These are phyloP conservation scores for Phyto melanocephala DNA, from an alignment of 2,888 invertebrate species.

Conservation along the genomic window DNA sequence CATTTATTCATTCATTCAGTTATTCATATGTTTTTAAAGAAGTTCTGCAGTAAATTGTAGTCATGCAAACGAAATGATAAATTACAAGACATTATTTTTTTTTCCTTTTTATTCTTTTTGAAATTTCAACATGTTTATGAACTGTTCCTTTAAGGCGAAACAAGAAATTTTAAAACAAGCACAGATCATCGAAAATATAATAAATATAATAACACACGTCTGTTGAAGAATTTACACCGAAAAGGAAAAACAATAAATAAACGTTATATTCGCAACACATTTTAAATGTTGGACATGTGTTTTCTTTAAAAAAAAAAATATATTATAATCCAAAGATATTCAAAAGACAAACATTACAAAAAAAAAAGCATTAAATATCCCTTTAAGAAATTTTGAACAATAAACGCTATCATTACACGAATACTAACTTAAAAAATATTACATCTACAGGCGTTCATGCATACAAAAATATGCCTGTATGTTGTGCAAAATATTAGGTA, in stretches of 20 bases:
- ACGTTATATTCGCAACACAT: constrained; percentile 42
- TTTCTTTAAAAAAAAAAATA: not conserved
- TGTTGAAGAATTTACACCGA: not conserved
- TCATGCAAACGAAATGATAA: constrained; percentile 53
- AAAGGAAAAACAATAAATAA: not conserved
- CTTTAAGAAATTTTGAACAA: constrained; percentile 51
- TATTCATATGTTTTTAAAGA: not conserved
- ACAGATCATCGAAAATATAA: not conserved
- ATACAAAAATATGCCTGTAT: too few relatives aligned
- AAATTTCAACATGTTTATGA: constrained; percentile 42
- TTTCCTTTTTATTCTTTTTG: constrained; percentile 35
- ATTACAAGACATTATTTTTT: constrained; percentile 55
- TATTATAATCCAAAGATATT: not conserved
- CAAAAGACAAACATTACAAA: not conserved
- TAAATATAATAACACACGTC: constrained; percentile 51
- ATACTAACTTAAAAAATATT: too few relatives aligned
- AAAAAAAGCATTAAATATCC: constrained; percentile 13
- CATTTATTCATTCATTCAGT: not conserved
- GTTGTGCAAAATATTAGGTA: too few relatives aligned
- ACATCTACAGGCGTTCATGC: too few relatives aligned
- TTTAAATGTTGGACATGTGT: constrained; percentile 50
- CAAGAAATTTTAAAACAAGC: constrained; percentile 6
- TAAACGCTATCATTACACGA: constrained; percentile 44
- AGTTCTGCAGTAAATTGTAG: not conserved
- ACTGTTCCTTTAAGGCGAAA: not conserved